Base-by-base conservation (phyloP, 2,113 vertebrate species). In the Stigmatopora argus region DNA sequence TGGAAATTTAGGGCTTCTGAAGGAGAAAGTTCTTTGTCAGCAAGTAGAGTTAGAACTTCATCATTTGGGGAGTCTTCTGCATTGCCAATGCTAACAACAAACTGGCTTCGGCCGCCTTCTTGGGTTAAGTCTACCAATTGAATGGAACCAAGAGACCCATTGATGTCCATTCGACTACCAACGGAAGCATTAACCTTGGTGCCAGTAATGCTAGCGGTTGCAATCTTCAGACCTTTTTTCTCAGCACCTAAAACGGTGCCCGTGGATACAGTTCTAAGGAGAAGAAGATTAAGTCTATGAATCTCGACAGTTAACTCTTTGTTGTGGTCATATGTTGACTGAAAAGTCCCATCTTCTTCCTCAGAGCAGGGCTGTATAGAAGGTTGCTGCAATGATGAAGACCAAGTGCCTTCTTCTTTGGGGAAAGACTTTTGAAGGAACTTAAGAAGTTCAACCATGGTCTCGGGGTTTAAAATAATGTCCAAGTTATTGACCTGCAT, bases 341-440 rank as follows among this genome's bases (percentile, higher is more conserved):
- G 95, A 66, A 90, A 94, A 1, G 79, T 88, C 66, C 90, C 93
- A 11, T 91, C 86, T 14, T 91, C 90, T 11, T 78, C 86, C 5
- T 86, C 80, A 45, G 57, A 85, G 80, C 87, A 86, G 18, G 85
- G 79, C 57, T 93, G 86, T 0, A 81, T 67, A 69, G 87, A 18
- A 61, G 90, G 75, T 49, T 94, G 94, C 35, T 92, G 94, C 0
- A 38, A 34, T 46, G 78, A 62, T 62, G 93, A 89, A 23, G 90
- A 90, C 57, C 83, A 85, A 34, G 90, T 82, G 53, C 84, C 91
- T 58, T 95, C 95, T 49, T 95, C 95, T 81, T 95, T 98, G 0
- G 97, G 97, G 72, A 99, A 98, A 38, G 94, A 97, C 61, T 98
- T 96, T 56, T 98, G 97, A 47, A 99, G 93, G 75, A 99, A 99